Base-by-base conservation (phyloP, 2,797 vertebrate genomes). In the Enteromius unitaeniatus region DNA sequence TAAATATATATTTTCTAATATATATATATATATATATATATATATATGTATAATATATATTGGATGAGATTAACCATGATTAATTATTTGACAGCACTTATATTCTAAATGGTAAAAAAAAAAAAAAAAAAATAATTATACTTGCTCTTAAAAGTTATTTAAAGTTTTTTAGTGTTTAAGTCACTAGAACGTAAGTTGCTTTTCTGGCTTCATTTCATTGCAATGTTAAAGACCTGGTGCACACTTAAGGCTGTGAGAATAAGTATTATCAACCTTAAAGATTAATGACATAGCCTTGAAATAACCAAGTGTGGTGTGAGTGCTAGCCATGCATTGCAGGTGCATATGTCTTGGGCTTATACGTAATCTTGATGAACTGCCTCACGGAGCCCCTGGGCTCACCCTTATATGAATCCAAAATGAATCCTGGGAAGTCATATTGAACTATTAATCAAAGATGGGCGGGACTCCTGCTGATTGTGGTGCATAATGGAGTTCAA, bases 251-350 rank as follows among this genome's bases (percentile, higher is more conserved):
- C 62, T 49, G 21, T 58, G 28, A 19, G 51, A 76, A 80, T 73
- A 65, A 31, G 45, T 62, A 69, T 37, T 75, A 68, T 13, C 49
- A 45, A 76, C 74, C 51, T 81, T 86, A 60, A 85, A 87, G 85
- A 89, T 89, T 84, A 87, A 90, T 70, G 75, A 80, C 7, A 4
- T 40, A 79, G 82, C 79, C 86, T 81, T 81, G 79, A 78, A 42
- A 68, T 72, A 77, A 82, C 70, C 74, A 21, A 64, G 37, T 55
- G 62, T 73, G n/a, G 72, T 53, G 28, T 75, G 69, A 78, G 26
- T 51, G 11, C 82, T 68, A 76, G 72, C 47, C 72, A 53, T 83
- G 81, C 84, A 68, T 37, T 55, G 67, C 77, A 79, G 84, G 67
- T 74, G 28, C 67, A 68, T 76, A 81, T 70, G 84, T 83, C 74